Conservation (phyloP, 2,797 vertebrate genomes). For the Crenichthys baileyi region DNA sequence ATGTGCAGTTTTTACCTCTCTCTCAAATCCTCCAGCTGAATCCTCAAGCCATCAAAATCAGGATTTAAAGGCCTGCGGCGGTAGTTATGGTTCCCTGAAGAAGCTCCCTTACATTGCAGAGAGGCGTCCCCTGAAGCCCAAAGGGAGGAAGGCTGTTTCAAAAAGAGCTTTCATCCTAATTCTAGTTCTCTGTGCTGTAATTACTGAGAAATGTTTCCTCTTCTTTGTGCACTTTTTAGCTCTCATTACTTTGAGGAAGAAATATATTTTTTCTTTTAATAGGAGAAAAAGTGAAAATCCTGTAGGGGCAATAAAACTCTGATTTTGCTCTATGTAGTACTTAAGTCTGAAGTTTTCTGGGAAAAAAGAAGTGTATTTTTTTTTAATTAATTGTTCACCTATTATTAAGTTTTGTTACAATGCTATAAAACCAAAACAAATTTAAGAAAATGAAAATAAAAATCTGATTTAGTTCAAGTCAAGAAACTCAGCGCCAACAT, state of each 20-base stretch:
- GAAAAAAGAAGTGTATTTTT: too few species aligned
- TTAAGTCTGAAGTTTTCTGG: too few species aligned
- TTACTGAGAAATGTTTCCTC: constrained; percentile 74
- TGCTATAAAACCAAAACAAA: constrained; percentile 4
- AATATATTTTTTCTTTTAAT: constrained; percentile 31
- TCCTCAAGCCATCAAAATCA: constrained; percentile 86
- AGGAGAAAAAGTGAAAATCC: constrained; percentile 58
- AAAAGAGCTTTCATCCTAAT: constrained; percentile 85
- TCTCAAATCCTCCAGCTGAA: constrained; percentile 88
- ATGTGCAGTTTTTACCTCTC: constrained; percentile 92
- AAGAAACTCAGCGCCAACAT: constrained; percentile 38
- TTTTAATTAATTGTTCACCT: background rate
- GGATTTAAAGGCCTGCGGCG: constrained; percentile 88
- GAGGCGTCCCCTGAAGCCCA: constrained; percentile 80
- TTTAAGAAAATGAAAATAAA: background rate
- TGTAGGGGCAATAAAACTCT: background rate
- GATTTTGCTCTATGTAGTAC: too few species aligned
- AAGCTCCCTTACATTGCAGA: constrained; percentile 83
- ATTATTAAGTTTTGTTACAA: background rate
- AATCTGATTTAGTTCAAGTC: constrained; percentile 13
- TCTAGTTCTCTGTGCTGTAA: constrained; percentile 84
- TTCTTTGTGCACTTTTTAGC: constrained; percentile 6
- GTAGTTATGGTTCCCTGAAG: constrained; percentile 86
- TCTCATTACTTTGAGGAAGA: constrained; percentile 27
- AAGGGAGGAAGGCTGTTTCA: constrained; percentile 84